phyloP scores from a whole-genome alignment of 1,140 invertebrate species.

The Scaptomyza graminum region DNA sequence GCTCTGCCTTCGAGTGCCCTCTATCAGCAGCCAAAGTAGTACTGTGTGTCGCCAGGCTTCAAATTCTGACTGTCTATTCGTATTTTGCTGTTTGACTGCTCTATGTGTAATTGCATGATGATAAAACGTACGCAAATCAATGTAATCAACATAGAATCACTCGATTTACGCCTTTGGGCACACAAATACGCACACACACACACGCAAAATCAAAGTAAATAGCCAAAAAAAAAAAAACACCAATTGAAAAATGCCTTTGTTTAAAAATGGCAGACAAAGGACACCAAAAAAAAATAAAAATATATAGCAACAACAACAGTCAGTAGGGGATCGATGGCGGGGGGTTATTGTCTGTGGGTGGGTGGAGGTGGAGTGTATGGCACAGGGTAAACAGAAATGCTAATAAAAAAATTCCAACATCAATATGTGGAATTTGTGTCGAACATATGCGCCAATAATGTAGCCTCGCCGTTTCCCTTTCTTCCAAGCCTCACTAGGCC shows the following conservation, averaged over 20 bases:
- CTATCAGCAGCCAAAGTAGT: no score
- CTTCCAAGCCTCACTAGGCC: background rate
- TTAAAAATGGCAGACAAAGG: constrained; percentile 64
- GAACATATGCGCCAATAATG: constrained; percentile 82
- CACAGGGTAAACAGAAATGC: constrained; percentile 73
- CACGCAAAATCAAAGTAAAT: constrained; percentile 38
- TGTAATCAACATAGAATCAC: constrained; percentile 80
- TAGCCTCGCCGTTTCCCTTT: constrained; percentile 14
- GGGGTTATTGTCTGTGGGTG: background rate
- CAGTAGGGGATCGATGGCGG: background rate
- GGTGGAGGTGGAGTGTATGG: background rate
- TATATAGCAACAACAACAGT: constrained; percentile 23
- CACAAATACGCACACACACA: constrained; percentile 7
- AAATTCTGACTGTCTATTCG: no score
- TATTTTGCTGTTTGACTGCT: no score
- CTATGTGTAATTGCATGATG: no score
- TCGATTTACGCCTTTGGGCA: constrained; percentile 69
- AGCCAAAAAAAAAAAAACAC: constrained; percentile 45
- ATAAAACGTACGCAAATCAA: constrained; percentile 57
- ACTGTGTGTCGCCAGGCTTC: no score
- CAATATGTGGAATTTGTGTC: constrained; percentile 82
- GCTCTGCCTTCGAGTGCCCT: no score
- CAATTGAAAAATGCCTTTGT: constrained; percentile 82
- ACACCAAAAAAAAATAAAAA: constrained; percentile 49
- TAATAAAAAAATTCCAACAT: constrained; percentile 83